Conservation (phyloP, 2,888 invertebrate genomes). For the Stegophylla sp. region DNA sequence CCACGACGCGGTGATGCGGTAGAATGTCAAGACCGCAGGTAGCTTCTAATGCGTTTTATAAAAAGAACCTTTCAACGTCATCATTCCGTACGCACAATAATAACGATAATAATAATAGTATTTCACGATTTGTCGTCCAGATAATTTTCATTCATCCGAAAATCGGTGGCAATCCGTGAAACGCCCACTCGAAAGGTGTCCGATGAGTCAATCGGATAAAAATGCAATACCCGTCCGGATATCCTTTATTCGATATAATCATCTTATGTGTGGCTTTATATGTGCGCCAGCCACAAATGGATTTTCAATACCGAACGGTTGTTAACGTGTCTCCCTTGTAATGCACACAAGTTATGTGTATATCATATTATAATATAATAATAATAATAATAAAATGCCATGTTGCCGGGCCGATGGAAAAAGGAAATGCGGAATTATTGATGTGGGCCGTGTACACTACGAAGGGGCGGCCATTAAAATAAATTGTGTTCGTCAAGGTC, state of each 20-base stretch:
- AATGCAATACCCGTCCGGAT: slow-evolving; percentile 53
- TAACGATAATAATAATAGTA: slow-evolving; percentile 38
- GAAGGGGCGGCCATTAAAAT: slow-evolving; percentile 58
- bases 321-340: slow-evolving; percentile 31
- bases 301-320: slow-evolving; percentile 25
- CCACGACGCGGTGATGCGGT: slow-evolving; percentile 51
- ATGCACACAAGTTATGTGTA: neutral
- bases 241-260: slow-evolving; percentile 27
- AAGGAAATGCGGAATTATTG: slow-evolving; percentile 59
- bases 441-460: slow-evolving; percentile 52
- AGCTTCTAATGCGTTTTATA: slow-evolving; percentile 46
- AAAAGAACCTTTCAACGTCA: slow-evolving; percentile 48
- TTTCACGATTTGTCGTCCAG: slow-evolving; percentile 33
- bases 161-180: slow-evolving; percentile 44
- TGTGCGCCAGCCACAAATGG: neutral
- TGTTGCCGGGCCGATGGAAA: slow-evolving; percentile 19
- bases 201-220: slow-evolving; percentile 46
- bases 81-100: slow-evolving; percentile 20
- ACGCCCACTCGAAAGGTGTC: slow-evolving; percentile 53
- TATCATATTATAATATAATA: too few species aligned
- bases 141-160: slow-evolving; percentile 49
- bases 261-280: slow-evolving; percentile 25
- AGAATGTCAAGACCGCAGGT: slow-evolving; percentile 46
- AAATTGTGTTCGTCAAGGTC: slow-evolving; percentile 58
- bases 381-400: too few species aligned